Evolutionary conservation across 2,113 vertebrate species (phyloP).

Genomic region (Excalfactoria chinensis): DNA sequence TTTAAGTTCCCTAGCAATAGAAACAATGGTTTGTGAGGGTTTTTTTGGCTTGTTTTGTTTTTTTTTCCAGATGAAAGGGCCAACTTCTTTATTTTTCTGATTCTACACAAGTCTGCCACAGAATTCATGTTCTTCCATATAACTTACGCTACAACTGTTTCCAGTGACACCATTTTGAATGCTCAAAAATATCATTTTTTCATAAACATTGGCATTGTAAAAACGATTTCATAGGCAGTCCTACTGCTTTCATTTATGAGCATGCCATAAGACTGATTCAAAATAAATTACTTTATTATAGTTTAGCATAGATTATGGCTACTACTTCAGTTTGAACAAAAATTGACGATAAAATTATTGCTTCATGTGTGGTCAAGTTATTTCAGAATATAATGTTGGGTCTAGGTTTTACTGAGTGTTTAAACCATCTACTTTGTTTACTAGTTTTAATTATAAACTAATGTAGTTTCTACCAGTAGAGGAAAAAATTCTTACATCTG

Average conservation of each 20-base stretch:
- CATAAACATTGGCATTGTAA: not conserved
- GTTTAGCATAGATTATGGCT: not conserved
- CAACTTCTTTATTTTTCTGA: accelerated
- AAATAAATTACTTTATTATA: not conserved
- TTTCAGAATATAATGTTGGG: not conserved
- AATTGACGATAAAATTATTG: not conserved
- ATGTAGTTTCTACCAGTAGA: not conserved
- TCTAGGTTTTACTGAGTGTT: not conserved
- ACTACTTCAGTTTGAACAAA: not conserved
- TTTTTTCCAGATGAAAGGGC: accelerated
- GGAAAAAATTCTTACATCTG: not conserved
- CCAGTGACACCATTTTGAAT: not conserved
- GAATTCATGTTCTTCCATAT: not conserved
- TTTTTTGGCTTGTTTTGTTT: not conserved
- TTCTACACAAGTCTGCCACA: not conserved
- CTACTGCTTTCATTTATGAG: not conserved
- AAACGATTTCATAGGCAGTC: not conserved
- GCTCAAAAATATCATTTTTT: not conserved
- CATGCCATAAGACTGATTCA: not conserved
- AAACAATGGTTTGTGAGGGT: not conserved
- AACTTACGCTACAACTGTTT: not conserved
- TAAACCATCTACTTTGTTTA: not conserved
- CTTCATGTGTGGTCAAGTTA: not conserved
- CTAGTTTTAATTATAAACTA: not conserved
- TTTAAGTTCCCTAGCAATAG: not conserved